Base-by-base conservation (phyloP, 2,888 invertebrate species). In the Elmis aenea region DNA sequence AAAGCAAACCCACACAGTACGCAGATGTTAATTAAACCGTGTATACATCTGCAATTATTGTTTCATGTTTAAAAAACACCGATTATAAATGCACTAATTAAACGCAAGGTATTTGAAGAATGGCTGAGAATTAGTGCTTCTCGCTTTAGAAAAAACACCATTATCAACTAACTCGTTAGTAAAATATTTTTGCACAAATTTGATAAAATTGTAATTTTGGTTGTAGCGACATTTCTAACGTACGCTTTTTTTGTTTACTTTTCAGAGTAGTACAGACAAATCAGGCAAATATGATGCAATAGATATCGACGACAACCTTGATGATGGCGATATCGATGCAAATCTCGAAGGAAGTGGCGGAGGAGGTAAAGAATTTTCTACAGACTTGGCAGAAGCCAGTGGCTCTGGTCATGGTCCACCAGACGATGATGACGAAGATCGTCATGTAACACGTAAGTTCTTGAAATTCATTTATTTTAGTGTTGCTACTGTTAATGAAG, bases 321-420 rank as follows among this genome's bases (percentile, higher is more conserved):
- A 73, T 62, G 83, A 84, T 62, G 75, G 83, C 55, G 84, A 83
- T 70, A 77, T 85, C 63, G 85, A 85, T 70, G 85, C 84, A 68
- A 85, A 83, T 57, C 76, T 82, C 58, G 86, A 86, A 63, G 81
- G 81, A 42, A 81, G 81, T 54, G 80, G 81, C 51, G 70, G 70
- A 37, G 78, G 74, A 52, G 77, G 76, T 46, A 54, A 52, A 38
- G 81, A 79, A 69, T 77, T 85, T 72, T 79, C 76, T 62, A 77
- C 80, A 67, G 43, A 44, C 31, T 33, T 44, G 33, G 70, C 79
- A 52, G 88, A 88, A 72, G 83, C 85, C 61, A 88, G 88, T 61
- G 89, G 89, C 57, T 88, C 87, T 65, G 89, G 89, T 49, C 82
- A 79, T 72, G 88, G 88, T 50, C 83, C 84, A 46, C 85, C 85